phyloP scores from a whole-genome alignment of 2,888 invertebrate genomes.

The Asteroscopus sphinx region DNA sequence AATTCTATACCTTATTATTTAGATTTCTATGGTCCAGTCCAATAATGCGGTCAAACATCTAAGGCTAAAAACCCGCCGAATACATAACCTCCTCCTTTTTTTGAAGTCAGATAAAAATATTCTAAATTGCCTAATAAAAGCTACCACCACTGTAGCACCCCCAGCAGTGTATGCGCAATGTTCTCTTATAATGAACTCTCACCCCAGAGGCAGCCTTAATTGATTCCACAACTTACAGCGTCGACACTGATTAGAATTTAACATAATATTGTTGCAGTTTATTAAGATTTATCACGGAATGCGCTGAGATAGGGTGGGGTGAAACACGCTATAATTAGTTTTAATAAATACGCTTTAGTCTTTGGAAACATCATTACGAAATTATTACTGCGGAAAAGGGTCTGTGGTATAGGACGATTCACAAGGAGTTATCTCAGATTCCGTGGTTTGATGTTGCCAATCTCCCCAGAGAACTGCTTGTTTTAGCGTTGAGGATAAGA shows the following conservation, averaged over 20 bases:
- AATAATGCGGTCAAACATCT: no score
- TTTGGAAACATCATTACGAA: no score
- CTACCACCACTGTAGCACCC: slow-evolving; percentile 41
- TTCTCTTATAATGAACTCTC: slow-evolving; percentile 54
- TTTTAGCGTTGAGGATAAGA: no score
- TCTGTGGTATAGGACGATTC: no score
- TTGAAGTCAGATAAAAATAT: not conserved
- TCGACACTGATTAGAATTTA: slow-evolving; percentile 43
- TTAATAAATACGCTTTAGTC: slow-evolving; percentile 15
- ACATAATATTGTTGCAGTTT: slow-evolving; percentile 31
- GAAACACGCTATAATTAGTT: slow-evolving; percentile 23
- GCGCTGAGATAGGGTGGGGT: slow-evolving; percentile 4
- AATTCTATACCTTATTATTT: no score
- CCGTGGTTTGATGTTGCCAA: no score
- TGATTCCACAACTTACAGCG: slow-evolving; percentile 51
- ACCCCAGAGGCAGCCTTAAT: slow-evolving; percentile 49
- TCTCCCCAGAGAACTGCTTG: no score
- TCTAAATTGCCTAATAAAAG: not conserved
- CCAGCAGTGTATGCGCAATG: slow-evolving; percentile 43
- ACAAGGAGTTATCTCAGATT: no score
- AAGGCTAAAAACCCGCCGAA: no score
- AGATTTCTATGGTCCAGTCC: no score
- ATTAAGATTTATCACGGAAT: slow-evolving; percentile 32
- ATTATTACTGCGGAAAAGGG: no score
- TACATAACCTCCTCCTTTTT: no score